Evolutionary conservation across 1,140 invertebrate genomes (phyloP).

Genomic region (Drosophila pandora): DNA sequence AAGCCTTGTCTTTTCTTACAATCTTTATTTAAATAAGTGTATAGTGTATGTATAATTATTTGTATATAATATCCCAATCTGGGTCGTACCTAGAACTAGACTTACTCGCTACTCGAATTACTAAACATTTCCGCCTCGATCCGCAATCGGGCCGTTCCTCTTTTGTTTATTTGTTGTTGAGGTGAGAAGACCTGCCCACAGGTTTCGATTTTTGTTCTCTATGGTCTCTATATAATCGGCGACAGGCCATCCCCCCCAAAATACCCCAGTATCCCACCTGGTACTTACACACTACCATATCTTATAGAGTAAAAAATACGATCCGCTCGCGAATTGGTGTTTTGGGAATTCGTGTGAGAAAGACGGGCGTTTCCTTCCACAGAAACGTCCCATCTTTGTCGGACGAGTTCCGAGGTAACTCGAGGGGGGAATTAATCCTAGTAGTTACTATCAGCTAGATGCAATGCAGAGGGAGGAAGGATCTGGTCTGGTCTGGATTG

Average conservation of each 20-base stretch:
- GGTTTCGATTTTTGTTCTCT: neutral
- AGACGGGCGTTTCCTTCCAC: conserved; percentile 1
- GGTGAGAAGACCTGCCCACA: neutral
- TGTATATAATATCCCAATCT: conserved; percentile 47
- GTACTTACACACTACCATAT: conserved; percentile 8
- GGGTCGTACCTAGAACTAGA: conserved; percentile 19
- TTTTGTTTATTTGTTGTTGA: neutral
- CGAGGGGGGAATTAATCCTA: conserved; percentile 14
- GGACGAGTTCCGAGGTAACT: conserved; percentile 17
- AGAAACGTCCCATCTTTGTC: neutral
- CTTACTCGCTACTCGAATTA: conserved; percentile 19
- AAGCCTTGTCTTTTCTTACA: conserved; percentile 8
- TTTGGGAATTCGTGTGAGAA: conserved; percentile 14
- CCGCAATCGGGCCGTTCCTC: neutral
- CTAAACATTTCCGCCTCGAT: conserved; percentile 1
- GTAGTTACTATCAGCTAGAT: conserved; percentile 17
- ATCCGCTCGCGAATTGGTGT: neutral
- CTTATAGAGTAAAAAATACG: conserved; percentile 10
- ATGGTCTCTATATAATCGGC: neutral
- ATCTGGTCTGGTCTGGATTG: neutral
- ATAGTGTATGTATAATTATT: conserved; percentile 38
- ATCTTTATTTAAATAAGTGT: conserved; percentile 38
- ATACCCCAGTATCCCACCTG: too few species aligned
- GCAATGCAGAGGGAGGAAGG: neutral
- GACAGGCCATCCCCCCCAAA: neutral